phyloP scores from a whole-genome alignment of 2,888 invertebrate species.

The Tipula vernalis region DNA sequence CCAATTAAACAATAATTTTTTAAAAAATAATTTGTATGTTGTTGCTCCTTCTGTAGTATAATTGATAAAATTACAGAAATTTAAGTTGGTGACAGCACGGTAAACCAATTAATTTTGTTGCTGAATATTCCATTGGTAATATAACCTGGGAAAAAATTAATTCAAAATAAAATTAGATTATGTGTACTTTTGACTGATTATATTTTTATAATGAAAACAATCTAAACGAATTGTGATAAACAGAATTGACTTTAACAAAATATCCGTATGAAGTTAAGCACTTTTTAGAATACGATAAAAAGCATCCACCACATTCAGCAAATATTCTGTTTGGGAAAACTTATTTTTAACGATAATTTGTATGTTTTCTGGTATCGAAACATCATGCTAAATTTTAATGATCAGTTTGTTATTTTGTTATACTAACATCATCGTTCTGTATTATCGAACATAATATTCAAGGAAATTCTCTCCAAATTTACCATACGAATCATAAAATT shows the following conservation, averaged over 20 bases:
- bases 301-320: no score
- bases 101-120: neutral
- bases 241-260: neutral
- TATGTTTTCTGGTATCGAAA: neutral
- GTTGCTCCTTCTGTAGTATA: neutral
- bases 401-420: neutral
- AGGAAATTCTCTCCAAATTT: neutral
- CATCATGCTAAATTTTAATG: neutral
- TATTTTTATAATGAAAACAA: neutral
- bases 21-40: neutral
- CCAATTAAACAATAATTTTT: neutral
- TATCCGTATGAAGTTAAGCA: no score
- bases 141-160: neutral
- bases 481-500: neutral
- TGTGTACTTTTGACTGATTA: neutral
- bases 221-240: neutral
- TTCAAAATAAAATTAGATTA: neutral
- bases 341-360: no score
- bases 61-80: neutral
- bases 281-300: no score
- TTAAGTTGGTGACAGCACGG: neutral
- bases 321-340: no score
- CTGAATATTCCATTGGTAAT: neutral
- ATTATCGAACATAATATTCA: neutral
- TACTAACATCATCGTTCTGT: neutral